phyloP scores from a whole-genome alignment of 2,888 invertebrate species.

The Phaonia tiefii region DNA sequence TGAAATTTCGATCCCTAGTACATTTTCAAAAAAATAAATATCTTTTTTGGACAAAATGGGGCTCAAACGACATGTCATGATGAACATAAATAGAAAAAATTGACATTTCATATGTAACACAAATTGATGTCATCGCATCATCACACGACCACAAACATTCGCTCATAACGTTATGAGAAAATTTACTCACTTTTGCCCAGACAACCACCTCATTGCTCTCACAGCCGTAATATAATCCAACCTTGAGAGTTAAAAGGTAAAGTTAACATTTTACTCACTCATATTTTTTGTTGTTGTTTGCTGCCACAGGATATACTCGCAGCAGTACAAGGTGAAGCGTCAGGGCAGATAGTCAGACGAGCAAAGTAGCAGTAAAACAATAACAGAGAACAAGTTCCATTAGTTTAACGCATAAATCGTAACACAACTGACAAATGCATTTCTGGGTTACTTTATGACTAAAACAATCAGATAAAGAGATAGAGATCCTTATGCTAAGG shows the following conservation, averaged over 20 bases:
- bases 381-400: conserved; percentile 54
- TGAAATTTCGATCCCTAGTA: too few species aligned
- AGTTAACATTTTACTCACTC: conserved; percentile 43
- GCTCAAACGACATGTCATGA: too few species aligned
- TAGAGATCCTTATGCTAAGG: conserved; percentile 47
- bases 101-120: too few species aligned
- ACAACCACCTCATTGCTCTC: conserved; percentile 5
- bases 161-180: too few species aligned
- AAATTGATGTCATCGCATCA: too few species aligned
- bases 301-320: not conserved
- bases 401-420: conserved; percentile 60
- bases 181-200: too few species aligned
- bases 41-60: too few species aligned
- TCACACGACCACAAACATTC: too few species aligned
- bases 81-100: too few species aligned
- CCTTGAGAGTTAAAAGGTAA: conserved; percentile 7
- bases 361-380: conserved; percentile 3
- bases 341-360: not conserved
- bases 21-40: too few species aligned
- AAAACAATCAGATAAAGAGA: conserved; percentile 35
- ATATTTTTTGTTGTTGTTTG: conserved; percentile 6
- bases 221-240: conserved; percentile 19
- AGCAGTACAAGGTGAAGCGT: not conserved
- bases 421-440: conserved; percentile 51
- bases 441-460: conserved; percentile 53